Conservation (phyloP, 2,113 vertebrate species). For the Trachemys scripta region DNA sequence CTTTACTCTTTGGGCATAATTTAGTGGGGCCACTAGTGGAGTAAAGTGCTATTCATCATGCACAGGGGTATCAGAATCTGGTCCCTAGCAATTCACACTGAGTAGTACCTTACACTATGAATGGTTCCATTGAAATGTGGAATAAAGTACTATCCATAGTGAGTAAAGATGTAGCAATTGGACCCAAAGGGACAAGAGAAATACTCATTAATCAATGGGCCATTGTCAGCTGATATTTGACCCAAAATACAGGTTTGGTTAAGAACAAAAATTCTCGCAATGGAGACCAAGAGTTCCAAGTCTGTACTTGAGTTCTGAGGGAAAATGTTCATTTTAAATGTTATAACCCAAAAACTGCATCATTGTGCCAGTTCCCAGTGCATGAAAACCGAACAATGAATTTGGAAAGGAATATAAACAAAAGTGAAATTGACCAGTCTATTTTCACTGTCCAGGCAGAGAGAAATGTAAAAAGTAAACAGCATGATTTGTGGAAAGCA, state of each 20-base stretch:
- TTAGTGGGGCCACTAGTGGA: background rate
- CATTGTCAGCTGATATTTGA: background rate
- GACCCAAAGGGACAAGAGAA: conserved; percentile 30
- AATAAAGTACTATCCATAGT: conserved; percentile 39
- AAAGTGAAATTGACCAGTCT: background rate
- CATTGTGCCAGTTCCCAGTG: conserved; percentile 39
- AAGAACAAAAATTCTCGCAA: conserved; percentile 55
- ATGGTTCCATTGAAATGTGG: conserved; percentile 9
- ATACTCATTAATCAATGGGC: conserved; percentile 1
- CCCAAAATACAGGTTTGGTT: background rate
- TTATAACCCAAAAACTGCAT: conserved; percentile 53
- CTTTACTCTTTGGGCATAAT: background rate
- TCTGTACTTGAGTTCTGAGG: conserved; percentile 25
- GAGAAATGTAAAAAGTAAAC: background rate
- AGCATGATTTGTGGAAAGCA: background rate
- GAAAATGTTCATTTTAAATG: background rate
- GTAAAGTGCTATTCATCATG: background rate
- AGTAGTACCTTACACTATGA: background rate
- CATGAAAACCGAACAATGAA: conserved; percentile 8
- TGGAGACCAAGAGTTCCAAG: background rate
- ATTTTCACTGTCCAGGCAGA: background rate
- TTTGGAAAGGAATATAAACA: background rate
- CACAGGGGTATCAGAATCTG: background rate
- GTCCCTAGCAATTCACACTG: background rate
- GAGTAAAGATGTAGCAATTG: conserved; percentile 14